Evolutionary conservation across 2,113 vertebrate genomes (phyloP).

Genomic region (Malurus elegans): DNA sequence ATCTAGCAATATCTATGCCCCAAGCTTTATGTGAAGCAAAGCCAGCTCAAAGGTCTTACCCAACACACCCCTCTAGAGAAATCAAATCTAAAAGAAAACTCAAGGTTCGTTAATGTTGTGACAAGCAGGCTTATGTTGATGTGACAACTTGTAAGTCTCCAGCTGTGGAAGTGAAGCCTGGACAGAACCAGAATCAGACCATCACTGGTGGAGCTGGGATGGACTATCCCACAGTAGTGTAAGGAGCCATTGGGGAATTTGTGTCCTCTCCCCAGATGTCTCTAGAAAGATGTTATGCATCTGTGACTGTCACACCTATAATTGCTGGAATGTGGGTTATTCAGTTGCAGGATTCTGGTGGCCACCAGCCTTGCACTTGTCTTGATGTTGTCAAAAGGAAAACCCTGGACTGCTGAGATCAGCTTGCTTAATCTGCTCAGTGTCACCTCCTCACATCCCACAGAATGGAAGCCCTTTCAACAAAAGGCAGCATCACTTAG

Average conservation of each 20-base stretch:
- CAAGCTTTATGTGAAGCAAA: not conserved
- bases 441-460: not conserved
- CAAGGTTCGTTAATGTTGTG: not conserved
- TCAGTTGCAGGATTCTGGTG: not conserved
- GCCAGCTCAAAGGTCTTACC: not conserved
- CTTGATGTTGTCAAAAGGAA: not conserved
- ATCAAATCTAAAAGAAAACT: not conserved
- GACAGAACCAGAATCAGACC: not conserved
- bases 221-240: not conserved
- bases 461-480: not conserved
- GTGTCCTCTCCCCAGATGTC: not conserved
- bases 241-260: not conserved
- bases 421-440: not conserved
- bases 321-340: not conserved
- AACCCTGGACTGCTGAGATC: not conserved
- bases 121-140: not conserved
- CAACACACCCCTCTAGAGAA: not conserved
- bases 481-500: not conserved
- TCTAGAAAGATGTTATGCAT: not conserved
- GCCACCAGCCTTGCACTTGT: not conserved
- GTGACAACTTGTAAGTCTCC: not conserved
- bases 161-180: not conserved
- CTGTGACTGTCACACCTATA: not conserved
- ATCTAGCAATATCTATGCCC: not conserved
- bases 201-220: not conserved